A percentile compares a stretch with the other conserved stretches of the same genome.
Conservation (phyloP, 2,113 vertebrate genomes). For the Erpornis zantholeuca region DNA sequence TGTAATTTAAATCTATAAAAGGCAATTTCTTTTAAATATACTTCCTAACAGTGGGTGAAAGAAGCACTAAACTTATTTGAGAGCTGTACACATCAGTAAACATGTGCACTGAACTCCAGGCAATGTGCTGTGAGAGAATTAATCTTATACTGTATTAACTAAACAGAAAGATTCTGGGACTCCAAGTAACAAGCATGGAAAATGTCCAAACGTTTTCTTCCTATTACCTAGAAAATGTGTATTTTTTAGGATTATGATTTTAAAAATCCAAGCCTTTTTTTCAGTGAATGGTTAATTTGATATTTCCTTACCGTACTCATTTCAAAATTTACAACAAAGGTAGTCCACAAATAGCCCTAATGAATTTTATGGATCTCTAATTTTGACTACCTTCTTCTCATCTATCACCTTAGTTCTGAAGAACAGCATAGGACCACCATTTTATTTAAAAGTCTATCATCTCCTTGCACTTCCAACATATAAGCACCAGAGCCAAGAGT, state of each 20-base stretch:
- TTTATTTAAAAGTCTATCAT: background rate
- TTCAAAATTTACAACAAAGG: background rate
- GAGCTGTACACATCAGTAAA: conserved; percentile 88
- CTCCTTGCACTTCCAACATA: background rate
- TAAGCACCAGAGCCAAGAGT: background rate
- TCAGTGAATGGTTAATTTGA: background rate
- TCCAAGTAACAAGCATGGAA: conserved; percentile 36
- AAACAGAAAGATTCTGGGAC: conserved; percentile 72
- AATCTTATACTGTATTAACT: conserved; percentile 80
- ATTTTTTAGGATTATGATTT: conserved; percentile 30
- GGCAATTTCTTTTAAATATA: conserved; percentile 84
- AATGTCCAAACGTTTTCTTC: background rate
- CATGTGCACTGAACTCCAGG: conserved; percentile 78
- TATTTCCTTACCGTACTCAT: background rate
- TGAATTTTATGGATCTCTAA: background rate
- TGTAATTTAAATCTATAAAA: conserved; percentile 88
- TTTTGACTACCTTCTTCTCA: background rate
- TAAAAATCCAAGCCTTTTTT: background rate
- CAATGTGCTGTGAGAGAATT: conserved; percentile 81
- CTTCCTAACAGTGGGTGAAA: conserved; percentile 81
- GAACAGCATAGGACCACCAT: background rate
- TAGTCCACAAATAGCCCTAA: background rate
- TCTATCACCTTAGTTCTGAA: background rate
- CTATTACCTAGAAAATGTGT: conserved; percentile 6
- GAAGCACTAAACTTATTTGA: conserved; percentile 82